Conservation (phyloP, 92 coral and sea anemone genomes). For the Bergia puertoricense region DNA sequence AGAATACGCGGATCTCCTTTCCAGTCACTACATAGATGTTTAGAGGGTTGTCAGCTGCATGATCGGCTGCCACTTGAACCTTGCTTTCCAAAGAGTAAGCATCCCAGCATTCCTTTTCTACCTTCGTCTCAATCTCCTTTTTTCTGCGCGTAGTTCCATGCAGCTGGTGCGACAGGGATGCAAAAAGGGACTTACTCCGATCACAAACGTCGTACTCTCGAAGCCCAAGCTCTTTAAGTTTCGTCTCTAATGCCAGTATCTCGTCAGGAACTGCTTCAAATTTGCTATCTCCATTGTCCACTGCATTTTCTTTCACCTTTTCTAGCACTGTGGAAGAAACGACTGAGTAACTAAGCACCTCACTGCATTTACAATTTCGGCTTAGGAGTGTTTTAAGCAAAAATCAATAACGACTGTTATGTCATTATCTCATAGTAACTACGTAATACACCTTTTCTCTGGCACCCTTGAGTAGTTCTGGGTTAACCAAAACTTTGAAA, state of each 20-base stretch:
- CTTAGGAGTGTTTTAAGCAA: too few relatives aligned
- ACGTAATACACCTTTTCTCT: too few relatives aligned
- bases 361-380: too few relatives aligned
- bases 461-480: too few relatives aligned
- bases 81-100: background rate
- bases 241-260: background rate
- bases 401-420: too few relatives aligned
- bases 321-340: background rate
- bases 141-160: background rate
- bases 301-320: background rate
- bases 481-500: too few relatives aligned
- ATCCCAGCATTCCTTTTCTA: background rate
- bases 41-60: background rate
- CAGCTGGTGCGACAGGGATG: background rate
- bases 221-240: background rate
- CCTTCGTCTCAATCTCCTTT: background rate
- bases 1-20: background rate
- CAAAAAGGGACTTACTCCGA: background rate
- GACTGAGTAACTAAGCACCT: background rate
- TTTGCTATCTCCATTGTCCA: background rate
- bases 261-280: background rate
- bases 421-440: too few relatives aligned
- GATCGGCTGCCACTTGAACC: background rate
- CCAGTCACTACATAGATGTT: slow-evolving; percentile 1
- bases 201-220: background rate